Conservation (phyloP, 2,888 invertebrate genomes). For the Tuta absoluta region DNA sequence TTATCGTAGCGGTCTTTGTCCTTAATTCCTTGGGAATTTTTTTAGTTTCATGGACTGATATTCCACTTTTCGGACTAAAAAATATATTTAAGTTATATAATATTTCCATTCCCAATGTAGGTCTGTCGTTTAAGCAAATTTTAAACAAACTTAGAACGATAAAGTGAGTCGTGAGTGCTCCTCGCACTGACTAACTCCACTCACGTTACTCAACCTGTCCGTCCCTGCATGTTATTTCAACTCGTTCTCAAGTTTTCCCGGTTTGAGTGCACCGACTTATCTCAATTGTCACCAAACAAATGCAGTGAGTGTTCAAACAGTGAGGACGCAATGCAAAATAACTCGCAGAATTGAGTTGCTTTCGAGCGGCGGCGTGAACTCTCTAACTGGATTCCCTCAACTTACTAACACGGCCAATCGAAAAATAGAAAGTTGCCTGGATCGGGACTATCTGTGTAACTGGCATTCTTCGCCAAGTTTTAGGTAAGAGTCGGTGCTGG, state of each 20-base stretch:
- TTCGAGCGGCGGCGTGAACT: constrained; percentile 53
- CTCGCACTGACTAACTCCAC: not conserved
- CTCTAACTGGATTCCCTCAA: constrained; percentile 70
- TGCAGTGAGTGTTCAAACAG: constrained; percentile 39
- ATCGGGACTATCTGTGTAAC: constrained; percentile 73
- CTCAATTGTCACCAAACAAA: constrained; percentile 26
- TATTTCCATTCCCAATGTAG: too few relatives aligned
- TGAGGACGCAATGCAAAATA: constrained; percentile 62
- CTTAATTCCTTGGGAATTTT: too few relatives aligned
- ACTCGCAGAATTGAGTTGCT: constrained; percentile 65
- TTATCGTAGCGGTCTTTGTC: too few relatives aligned
- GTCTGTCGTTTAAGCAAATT: not conserved
- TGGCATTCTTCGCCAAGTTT: constrained; percentile 72
- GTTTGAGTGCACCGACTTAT: constrained; percentile 25
- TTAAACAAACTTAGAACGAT: not conserved
- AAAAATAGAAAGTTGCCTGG: constrained; percentile 76
- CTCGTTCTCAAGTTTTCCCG: constrained; percentile 21
- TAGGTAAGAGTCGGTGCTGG: constrained; percentile 60
- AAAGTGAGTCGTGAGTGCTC: not conserved
- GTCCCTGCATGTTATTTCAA: constrained; percentile 21
- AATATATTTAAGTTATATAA: too few relatives aligned
- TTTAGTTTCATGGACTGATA: too few relatives aligned
- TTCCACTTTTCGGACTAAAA: too few relatives aligned
- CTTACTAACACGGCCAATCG: constrained; percentile 76
- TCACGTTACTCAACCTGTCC: constrained; percentile 2